A percentile compares a stretch with the other conserved stretches of the same genome.
phyloP scores from a whole-genome alignment of 2,113 vertebrate species.

The Crypturellus undulatus region DNA sequence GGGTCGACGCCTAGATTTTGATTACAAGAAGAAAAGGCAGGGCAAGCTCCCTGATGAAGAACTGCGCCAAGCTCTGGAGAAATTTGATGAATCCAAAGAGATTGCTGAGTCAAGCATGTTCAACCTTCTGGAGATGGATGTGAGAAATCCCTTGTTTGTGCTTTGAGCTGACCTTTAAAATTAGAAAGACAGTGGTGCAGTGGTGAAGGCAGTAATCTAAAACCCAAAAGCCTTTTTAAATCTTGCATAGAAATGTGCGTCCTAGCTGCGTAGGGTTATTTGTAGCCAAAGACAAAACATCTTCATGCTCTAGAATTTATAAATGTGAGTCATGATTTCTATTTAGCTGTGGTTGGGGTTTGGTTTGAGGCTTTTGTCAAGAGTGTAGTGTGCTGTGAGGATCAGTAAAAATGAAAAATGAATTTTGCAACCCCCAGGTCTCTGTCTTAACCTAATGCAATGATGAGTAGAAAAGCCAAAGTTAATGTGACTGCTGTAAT shows the following conservation, averaged over 20 bases:
- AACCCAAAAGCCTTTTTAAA: neutral
- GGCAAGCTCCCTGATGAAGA: constrained; percentile 95
- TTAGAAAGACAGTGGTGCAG: neutral
- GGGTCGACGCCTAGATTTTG: constrained; percentile 95
- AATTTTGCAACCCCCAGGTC: neutral
- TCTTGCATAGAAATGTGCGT: neutral
- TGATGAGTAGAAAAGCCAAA: neutral
- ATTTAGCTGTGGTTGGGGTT: neutral
- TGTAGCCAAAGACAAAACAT: neutral
- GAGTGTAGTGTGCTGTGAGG: neutral
- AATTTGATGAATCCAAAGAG: constrained; percentile 98
- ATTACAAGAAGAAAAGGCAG: constrained; percentile 99
- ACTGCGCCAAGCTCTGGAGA: constrained; percentile 94
- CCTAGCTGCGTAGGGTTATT: neutral
- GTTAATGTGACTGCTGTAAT: neutral
- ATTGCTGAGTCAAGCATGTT: constrained; percentile 99
- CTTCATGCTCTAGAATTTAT: neutral
- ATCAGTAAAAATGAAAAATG: neutral
- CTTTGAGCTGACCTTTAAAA: neutral
- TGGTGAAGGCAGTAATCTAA: neutral
- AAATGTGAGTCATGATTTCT: neutral
- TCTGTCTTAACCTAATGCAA: neutral
- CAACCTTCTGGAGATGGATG: constrained; percentile 97
- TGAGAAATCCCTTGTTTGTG: constrained; percentile 76
- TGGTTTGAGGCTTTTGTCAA: neutral